Evolutionary conservation across 2,888 invertebrate species (phyloP).

Genomic region (Epistrophella euchroma): DNA sequence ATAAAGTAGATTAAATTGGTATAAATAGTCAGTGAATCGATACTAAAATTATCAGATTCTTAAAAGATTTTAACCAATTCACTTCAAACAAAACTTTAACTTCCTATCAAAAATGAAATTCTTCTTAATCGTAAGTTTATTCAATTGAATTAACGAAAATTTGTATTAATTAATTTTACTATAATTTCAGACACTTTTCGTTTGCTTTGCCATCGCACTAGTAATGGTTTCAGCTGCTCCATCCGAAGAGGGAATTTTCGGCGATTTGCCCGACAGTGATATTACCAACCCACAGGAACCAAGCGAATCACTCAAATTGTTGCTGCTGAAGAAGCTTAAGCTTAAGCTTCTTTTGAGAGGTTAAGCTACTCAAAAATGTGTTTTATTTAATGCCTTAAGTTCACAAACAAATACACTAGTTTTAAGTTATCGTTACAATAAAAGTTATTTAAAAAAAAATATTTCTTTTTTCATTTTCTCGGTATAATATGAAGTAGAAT

Average conservation of each 20-base stretch:
- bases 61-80: background rate
- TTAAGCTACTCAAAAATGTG: background rate
- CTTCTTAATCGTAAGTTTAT: conserved; percentile 14
- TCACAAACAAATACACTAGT: background rate
- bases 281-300: conserved; percentile 20
- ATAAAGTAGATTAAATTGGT: background rate
- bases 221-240: conserved; percentile 2
- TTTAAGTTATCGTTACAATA: conserved; percentile 1
- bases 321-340: conserved; percentile 25
- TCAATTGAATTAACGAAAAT: background rate
- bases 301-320: conserved; percentile 1
- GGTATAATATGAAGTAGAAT: too few species aligned
- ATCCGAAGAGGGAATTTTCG: conserved; percentile 24
- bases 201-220: background rate
- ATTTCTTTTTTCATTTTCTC: background rate
- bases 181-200: conserved; percentile 1
- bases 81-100: background rate
- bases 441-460: background rate
- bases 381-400: background rate
- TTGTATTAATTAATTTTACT: too few species aligned
- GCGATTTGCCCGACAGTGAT: conserved; percentile 17
- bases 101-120: background rate
- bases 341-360: background rate
- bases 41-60: background rate
- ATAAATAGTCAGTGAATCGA: background rate